Conservation (phyloP, 2,888 invertebrate genomes). For the Eristalis pertinax region DNA sequence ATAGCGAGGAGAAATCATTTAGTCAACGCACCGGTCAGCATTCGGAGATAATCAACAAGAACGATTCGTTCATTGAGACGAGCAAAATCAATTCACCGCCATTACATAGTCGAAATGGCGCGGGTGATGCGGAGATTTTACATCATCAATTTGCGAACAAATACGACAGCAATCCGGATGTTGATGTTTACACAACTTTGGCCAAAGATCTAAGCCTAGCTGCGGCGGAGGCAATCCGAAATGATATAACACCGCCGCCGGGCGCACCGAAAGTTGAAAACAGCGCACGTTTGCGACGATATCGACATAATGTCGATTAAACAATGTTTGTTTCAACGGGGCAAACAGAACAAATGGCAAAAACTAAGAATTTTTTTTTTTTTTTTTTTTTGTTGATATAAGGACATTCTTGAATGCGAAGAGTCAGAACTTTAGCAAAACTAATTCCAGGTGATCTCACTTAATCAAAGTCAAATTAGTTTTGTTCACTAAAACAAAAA, state of each 20-base stretch:
- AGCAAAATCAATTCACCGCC: slow-evolving; percentile 41
- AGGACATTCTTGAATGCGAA: background rate
- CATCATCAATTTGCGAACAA: slow-evolving; percentile 54
- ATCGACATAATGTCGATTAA: slow-evolving; percentile 80
- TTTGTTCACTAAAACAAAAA: slow-evolving; percentile 2
- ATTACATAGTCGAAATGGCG: slow-evolving; percentile 45
- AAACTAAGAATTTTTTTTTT: too few species aligned
- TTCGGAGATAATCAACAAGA: slow-evolving; percentile 28
- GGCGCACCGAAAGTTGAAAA: slow-evolving; percentile 81
- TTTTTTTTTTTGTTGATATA: background rate
- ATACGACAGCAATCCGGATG: slow-evolving; percentile 43
- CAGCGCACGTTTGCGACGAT: slow-evolving; percentile 80
- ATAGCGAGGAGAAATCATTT: slow-evolving; percentile 76
- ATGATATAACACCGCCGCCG: slow-evolving; percentile 80
- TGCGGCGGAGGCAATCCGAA: slow-evolving; percentile 74
- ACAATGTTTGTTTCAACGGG: slow-evolving; percentile 20
- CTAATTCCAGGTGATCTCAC: background rate
- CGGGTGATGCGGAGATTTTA: slow-evolving; percentile 32
- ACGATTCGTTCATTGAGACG: slow-evolving; percentile 29
- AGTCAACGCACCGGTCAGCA: slow-evolving; percentile 42
- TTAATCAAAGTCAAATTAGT: slow-evolving; percentile 15
- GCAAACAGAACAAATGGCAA: background rate
- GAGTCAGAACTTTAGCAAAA: background rate
- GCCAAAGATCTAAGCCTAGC: slow-evolving; percentile 74
- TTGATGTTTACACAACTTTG: slow-evolving; percentile 39